Evolutionary conservation across 2,888 invertebrate species (phyloP).

Genomic region (Sphaerophoria taeniata): DNA sequence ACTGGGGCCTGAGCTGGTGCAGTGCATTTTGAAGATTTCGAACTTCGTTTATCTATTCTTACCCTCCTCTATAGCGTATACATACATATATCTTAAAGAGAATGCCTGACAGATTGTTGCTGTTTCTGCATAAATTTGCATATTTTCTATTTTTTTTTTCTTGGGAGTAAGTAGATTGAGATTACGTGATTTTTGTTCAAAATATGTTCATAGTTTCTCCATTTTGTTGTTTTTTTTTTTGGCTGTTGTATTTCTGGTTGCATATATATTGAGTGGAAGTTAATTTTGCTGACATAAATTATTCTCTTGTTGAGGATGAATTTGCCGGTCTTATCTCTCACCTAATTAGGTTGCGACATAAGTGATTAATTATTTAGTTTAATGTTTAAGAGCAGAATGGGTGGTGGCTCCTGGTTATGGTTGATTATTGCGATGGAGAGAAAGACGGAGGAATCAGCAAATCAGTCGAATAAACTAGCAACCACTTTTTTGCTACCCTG

Average conservation of each 20-base stretch:
- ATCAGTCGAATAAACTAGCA: constrained; percentile 13
- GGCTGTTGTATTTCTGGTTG: background rate
- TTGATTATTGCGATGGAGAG: too few relatives aligned
- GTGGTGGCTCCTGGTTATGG: too few relatives aligned
- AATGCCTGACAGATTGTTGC: constrained; percentile 42
- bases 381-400: constrained; percentile 12
- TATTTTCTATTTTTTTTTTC: background rate
- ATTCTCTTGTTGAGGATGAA: too few relatives aligned
- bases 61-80: too few relatives aligned
- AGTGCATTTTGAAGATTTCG: constrained; percentile 41
- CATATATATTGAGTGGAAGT: too few relatives aligned
- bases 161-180: constrained; percentile 3
- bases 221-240: constrained; percentile 5
- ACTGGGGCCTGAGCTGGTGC: background rate
- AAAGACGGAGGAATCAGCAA: constrained; percentile 9
- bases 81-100: constrained; percentile 19
- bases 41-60: constrained; percentile 38
- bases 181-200: constrained; percentile 36
- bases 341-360: too few relatives aligned
- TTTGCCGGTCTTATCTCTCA: too few relatives aligned
- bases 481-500: background rate
- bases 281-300: too few relatives aligned
- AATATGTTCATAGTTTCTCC: constrained; percentile 25
- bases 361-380: too few relatives aligned
- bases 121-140: constrained; percentile 36